A percentile compares a stretch with the other conserved stretches of the same genome.
Conservation (phyloP, 2,888 invertebrate species). For the Melanargia galathea region DNA sequence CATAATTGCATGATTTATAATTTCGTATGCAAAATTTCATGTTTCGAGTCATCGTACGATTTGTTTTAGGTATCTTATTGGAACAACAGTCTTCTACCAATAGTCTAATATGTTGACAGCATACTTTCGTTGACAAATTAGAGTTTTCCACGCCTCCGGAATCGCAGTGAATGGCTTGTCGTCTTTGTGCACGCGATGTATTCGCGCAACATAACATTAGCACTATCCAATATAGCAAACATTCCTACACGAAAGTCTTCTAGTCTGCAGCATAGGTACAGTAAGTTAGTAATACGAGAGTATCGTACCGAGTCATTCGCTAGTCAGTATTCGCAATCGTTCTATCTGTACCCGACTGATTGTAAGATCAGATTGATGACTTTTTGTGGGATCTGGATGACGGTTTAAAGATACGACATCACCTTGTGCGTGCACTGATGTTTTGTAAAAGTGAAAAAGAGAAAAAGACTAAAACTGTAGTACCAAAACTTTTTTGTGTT, state of each 20-base stretch:
- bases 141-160: slow-evolving; percentile 15
- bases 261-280: neutral
- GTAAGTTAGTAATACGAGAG: slow-evolving; percentile 13
- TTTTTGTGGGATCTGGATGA: neutral
- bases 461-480: neutral
- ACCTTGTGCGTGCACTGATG: slow-evolving; percentile 23
- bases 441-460: neutral
- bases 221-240: slow-evolving; percentile 5
- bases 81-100: no score
- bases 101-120: neutral
- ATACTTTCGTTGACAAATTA: slow-evolving; percentile 15
- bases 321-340: neutral
- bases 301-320: slow-evolving; percentile 8
- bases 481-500: neutral
- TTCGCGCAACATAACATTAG: neutral
- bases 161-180: neutral
- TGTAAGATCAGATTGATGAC: neutral
- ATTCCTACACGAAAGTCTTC: slow-evolving; percentile 17
- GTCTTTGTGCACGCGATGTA: slow-evolving; percentile 6
- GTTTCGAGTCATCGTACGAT: neutral
- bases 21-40: slow-evolving; percentile 1
- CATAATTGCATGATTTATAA: neutral
- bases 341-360: slow-evolving; percentile 10
- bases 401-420: neutral
- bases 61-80: neutral